Evolutionary conservation across 2,888 invertebrate genomes (phyloP).

Genomic region (Drosophila phalerata): DNA sequence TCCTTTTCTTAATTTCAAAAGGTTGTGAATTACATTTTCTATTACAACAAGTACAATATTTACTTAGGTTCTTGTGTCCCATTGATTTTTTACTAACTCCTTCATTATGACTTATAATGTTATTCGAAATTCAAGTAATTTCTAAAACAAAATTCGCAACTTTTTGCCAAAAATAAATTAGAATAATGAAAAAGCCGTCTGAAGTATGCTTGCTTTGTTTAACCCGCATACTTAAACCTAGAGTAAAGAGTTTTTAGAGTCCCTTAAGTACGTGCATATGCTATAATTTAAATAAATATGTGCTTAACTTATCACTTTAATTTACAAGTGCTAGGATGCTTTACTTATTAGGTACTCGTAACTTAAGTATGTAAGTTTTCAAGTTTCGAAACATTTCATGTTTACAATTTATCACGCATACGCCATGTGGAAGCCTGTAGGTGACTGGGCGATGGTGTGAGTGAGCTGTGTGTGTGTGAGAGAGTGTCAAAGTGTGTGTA

Average conservation of each 20-base stretch:
- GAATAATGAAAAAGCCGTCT: not conserved
- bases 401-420: conserved; percentile 51
- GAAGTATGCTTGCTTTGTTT: not conserved
- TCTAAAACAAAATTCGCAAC: not conserved
- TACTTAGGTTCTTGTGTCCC: not conserved
- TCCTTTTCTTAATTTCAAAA: not conserved
- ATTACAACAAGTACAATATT: not conserved
- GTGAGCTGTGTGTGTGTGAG: not conserved
- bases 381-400: conserved; percentile 29
- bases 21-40: not conserved
- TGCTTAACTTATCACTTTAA: conserved; percentile 9
- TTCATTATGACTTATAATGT: not conserved
- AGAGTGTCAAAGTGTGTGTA: not conserved
- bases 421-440: conserved; percentile 30
- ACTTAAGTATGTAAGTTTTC: conserved; percentile 18
- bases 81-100: not conserved
- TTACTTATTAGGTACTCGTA: conserved; percentile 20
- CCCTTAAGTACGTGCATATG: conserved; percentile 4
- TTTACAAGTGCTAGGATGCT: not conserved
- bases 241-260: not conserved
- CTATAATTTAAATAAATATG: conserved; percentile 19
- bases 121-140: not conserved
- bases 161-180: conserved; percentile 1
- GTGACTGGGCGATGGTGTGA: not conserved
- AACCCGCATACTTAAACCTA: not conserved